phyloP scores from a whole-genome alignment of 1,140 invertebrate species.

The Aphis craccivora region DNA sequence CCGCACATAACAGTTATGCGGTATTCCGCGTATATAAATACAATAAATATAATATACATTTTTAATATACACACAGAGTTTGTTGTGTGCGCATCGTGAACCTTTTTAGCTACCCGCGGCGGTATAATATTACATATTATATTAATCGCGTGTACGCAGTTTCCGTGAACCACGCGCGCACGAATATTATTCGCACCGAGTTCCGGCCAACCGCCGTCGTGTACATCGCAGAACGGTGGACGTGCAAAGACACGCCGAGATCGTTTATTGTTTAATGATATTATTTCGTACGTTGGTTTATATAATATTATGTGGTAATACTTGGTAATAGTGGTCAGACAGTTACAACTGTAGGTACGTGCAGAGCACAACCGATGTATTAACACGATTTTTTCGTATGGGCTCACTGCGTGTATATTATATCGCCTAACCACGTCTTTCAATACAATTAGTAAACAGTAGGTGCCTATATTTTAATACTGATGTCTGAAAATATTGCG shows the following conservation, averaged over 20 bases:
- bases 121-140: neutral
- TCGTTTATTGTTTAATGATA: neutral
- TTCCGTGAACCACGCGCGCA: neutral
- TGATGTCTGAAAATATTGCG: neutral
- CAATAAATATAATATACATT: neutral
- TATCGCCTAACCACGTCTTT: neutral
- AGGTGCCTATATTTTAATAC: no score
- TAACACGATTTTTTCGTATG: neutral
- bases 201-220: neutral
- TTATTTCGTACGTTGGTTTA: neutral
- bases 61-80: neutral
- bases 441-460: neutral
- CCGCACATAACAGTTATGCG: neutral
- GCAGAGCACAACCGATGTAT: neutral
- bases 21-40: neutral
- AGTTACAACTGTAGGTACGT: neutral
- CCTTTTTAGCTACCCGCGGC: neutral
- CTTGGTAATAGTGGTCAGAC: neutral
- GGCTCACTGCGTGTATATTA: neutral
- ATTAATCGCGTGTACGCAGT: neutral
- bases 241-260: neutral
- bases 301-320: neutral
- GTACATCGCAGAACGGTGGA: neutral
- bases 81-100: neutral
- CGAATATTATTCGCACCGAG: neutral